Base-by-base conservation (phyloP, 2,888 invertebrate species). In the Tetheella fluctuosa region DNA sequence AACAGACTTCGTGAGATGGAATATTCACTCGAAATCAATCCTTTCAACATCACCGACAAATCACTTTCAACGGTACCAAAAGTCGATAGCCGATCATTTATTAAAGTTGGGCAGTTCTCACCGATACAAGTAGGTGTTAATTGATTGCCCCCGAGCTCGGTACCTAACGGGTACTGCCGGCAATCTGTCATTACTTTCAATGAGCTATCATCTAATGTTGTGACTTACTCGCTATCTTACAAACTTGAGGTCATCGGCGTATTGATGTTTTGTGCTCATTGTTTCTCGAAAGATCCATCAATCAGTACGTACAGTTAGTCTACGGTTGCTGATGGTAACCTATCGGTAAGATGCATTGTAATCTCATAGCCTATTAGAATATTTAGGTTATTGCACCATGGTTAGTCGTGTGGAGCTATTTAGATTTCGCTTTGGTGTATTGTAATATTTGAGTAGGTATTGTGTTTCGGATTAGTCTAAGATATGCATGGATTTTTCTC, bases 271-370 rank as follows among this genome's bases (percentile, higher is more conserved):
- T 81, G 75, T 76, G 69, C 70, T 74, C 78, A 86, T 90, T 89
- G 90, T 90, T 85, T 89, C 55, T 81, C 85, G 83, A 85, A 83
- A 80, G 79, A 82, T 79, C 80, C 84, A 90, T 91, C 85, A 88
- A 90, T 91, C 90, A 85, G 67, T 59, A 65, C 64, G 67, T 84
- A 84, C 87, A 81, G 83, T 83, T 83, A 86, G 71, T 66, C 65
- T 65, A 72, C 70, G 68, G 77, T 69, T 83, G 76, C 71, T 66
- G 71, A 73, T 73, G 71, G 64, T 73, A 71, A 64, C 69, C 67
- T 59, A 42, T 61, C 57, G 54, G 48, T 15, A 48, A 54, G 42
- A 61, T 62, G 60, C 73, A 78, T 81, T 79, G 79, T 79, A 68
- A 77, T 81, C 66, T 73, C 60, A 57, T 59, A 78, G 78, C 79